Conservation (phyloP, 2,888 invertebrate species). For the Tachina lurida region DNA sequence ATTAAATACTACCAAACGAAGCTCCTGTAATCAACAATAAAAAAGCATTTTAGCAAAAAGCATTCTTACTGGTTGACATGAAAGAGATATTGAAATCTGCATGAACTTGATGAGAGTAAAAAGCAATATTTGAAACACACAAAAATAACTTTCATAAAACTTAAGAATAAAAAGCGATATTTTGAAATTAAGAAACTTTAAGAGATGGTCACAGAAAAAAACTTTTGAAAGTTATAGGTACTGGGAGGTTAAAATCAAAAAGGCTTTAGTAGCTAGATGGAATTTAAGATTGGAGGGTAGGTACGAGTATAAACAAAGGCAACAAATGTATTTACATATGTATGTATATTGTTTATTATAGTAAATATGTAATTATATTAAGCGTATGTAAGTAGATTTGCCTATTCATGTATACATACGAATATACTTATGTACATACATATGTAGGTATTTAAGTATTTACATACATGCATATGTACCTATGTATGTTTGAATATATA, state of each 20-base stretch:
- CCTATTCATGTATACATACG: background rate
- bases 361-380: background rate
- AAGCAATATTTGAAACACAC: conserved; percentile 52
- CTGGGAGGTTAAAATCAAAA: conserved; percentile 70
- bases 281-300: conserved; percentile 53
- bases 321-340: background rate
- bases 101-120: conserved; percentile 65
- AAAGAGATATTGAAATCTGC: conserved; percentile 66
- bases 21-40: background rate
- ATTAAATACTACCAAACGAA: conserved; percentile 1
- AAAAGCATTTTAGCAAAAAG: conserved; percentile 64
- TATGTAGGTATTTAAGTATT: background rate
- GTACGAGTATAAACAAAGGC: conserved; percentile 3
- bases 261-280: conserved; percentile 65
- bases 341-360: background rate
- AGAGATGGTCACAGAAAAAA: conserved; percentile 61
- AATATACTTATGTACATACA: background rate
- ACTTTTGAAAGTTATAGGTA: conserved; percentile 70
- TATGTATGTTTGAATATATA: background rate
- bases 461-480: background rate
- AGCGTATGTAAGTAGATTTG: background rate
- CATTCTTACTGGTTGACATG: conserved; percentile 49
- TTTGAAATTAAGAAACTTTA: conserved; percentile 68
- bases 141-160: conserved; percentile 69
- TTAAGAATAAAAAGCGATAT: conserved; percentile 64